Conservation (phyloP, 2,888 invertebrate genomes). For the Zaprionus bogoriensis region DNA sequence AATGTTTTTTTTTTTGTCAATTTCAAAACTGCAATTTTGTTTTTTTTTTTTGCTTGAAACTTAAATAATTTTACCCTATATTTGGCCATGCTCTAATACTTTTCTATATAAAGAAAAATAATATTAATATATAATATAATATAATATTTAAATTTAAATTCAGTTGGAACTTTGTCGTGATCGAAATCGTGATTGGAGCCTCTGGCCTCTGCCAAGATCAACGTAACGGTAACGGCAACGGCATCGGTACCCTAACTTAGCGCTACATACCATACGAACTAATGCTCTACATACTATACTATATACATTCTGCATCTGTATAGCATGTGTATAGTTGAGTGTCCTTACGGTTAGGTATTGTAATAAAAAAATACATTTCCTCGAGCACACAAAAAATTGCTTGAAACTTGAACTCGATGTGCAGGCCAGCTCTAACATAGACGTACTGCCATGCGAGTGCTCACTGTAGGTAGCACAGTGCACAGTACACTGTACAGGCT, state of each 20-base stretch:
- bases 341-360: conserved; percentile 52
- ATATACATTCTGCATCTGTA: conserved; percentile 5
- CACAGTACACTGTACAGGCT: no score
- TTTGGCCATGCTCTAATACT: not conserved
- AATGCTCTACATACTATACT: not conserved
- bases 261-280: not conserved
- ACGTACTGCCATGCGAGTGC: no score
- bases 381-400: not conserved
- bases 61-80: not conserved
- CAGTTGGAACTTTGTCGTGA: no score
- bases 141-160: not conserved
- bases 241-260: not conserved
- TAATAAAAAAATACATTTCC: conserved; percentile 66
- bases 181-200: not conserved
- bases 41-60: no score
- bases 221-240: not conserved
- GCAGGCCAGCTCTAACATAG: not conserved
- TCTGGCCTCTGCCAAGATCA: not conserved
- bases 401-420: not conserved
- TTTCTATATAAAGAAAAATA: not conserved
- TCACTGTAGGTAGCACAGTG: no score
- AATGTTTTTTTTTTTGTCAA: no score
- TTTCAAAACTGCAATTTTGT: no score
- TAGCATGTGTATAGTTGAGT: conserved; percentile 12
- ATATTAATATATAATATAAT: not conserved